phyloP scores from a whole-genome alignment of 2,888 invertebrate species.

The Tyria jacobaeae region DNA sequence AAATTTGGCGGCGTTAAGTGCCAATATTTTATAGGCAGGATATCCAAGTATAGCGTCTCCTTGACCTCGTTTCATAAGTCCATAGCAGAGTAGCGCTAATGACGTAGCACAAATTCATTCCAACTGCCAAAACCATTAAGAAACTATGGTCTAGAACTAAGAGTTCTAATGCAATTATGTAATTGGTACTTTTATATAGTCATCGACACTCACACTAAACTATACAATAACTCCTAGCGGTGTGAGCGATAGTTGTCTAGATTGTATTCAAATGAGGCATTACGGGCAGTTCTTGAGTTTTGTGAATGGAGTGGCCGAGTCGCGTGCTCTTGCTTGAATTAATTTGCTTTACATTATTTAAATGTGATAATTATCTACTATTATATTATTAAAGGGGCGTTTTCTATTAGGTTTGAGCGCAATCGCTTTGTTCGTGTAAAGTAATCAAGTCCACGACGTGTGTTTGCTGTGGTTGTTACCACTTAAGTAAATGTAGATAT shows the following conservation, averaged over 20 bases:
- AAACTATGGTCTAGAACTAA: constrained; percentile 49
- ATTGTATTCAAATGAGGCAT: constrained; percentile 78
- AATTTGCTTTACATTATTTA: constrained; percentile 77
- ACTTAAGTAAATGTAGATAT: constrained; percentile 9
- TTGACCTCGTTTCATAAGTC: constrained; percentile 63
- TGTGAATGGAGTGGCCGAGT: constrained; percentile 68
- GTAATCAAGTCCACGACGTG: constrained; percentile 28
- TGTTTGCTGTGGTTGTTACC: constrained; percentile 22
- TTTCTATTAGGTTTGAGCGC: constrained; percentile 61
- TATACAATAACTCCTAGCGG: constrained; percentile 51
- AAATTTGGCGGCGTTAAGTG: constrained; percentile 25
- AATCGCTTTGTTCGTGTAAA: constrained; percentile 49
- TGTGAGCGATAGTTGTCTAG: constrained; percentile 54
- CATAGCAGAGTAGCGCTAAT: constrained; percentile 50
- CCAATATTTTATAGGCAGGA: constrained; percentile 33
- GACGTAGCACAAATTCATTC: constrained; percentile 60
- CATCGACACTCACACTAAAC: constrained; percentile 42
- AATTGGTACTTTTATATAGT: constrained; percentile 45
- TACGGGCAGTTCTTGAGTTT: constrained; percentile 69
- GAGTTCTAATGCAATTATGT: constrained; percentile 49
- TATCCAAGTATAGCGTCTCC: constrained; percentile 49
- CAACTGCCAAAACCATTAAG: constrained; percentile 66
- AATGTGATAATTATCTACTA: constrained; percentile 73
- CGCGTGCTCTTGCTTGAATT: constrained; percentile 71
- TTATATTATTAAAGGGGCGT: constrained; percentile 70